phyloP scores from a whole-genome alignment of 2,888 invertebrate species.

The Ferdinandea cuprea region DNA sequence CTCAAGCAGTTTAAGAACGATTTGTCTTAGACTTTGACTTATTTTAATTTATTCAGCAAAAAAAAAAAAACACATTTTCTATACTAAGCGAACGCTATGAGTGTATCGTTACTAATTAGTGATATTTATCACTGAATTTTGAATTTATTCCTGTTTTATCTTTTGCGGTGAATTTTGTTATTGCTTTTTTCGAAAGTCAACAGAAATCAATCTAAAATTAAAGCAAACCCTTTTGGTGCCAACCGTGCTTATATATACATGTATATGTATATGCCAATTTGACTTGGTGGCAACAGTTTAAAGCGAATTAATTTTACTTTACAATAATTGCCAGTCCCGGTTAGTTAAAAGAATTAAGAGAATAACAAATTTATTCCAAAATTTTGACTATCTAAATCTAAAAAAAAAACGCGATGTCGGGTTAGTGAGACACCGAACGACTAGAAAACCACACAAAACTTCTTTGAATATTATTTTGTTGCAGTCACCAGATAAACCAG shows the following conservation, averaged over 20 bases:
- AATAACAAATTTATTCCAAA: slow-evolving; percentile 6
- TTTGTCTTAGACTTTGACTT: neutral
- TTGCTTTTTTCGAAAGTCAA: slow-evolving; percentile 2
- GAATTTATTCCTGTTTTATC: neutral
- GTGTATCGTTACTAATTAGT: neutral
- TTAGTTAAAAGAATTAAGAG: neutral
- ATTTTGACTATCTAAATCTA: neutral
- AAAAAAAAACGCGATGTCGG: neutral
- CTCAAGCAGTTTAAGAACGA: neutral
- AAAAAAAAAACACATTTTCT: neutral
- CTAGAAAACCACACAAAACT: slow-evolving; percentile 1
- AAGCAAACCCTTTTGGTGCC: too few species aligned
- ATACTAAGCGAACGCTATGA: neutral
- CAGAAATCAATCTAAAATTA: neutral
- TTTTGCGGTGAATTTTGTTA: too few species aligned
- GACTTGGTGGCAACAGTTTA: neutral
- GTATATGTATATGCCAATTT: too few species aligned
- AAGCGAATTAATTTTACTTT: slow-evolving; percentile 9
- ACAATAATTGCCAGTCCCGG: neutral
- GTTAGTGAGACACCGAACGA: neutral
- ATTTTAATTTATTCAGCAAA: neutral
- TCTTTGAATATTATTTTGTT: neutral
- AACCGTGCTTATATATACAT: too few species aligned
- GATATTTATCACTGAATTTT: slow-evolving; percentile 16
- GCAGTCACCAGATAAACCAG: slow-evolving; percentile 7